Base-by-base conservation (phyloP, 2,113 vertebrate genomes). In the Sylvicapra grimmia region DNA sequence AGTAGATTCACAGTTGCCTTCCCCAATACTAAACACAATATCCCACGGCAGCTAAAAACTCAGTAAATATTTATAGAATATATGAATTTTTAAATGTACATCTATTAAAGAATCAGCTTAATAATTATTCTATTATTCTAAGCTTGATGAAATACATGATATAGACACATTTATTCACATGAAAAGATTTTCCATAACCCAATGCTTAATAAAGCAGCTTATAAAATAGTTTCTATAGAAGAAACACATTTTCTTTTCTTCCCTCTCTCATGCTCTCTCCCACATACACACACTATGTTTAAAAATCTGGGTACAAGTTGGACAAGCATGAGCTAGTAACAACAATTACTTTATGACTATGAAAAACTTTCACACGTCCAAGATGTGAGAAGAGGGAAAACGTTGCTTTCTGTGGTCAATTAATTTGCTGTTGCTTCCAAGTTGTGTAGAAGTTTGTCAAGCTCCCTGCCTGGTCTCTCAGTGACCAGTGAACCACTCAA, bases 361-460 rank as follows among this genome's bases (percentile, higher is more conserved):
- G 6, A 44, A 9, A 23, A 3, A 23, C 49, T 92, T 33, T 29
- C 4, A 21, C 2, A 51, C 0, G 4, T 63, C 86, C 85, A 91
- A 61, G 59, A 72, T 0, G 11, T 16, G 16, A 77, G 13, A 53
- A 80, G 80, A 94, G 82, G 72, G 51, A 44, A 72, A 51, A 36
- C 6, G 4, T 16, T 58, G 51, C 49, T 61, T n/a, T 56, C 59
- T 53, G 14, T 25, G 0, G 1, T 65, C 1, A 6, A 4, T 53
- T 27, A n/a, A 33, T 6, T n/a, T 54, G 19, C 40, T 36, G 40
- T n/a, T 31, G 31, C 40, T 61, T 75, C 59, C 1, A 4, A 87
- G 61, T 2, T 33, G 21, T 12, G 1, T 0, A 40, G 33, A 47
- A 40, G 23, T 14, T 23, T 5, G 25, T 36, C 21, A 10, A 25